phyloP scores from a whole-genome alignment of 2,113 vertebrate genomes.

The Dryoscopus gambensis region DNA sequence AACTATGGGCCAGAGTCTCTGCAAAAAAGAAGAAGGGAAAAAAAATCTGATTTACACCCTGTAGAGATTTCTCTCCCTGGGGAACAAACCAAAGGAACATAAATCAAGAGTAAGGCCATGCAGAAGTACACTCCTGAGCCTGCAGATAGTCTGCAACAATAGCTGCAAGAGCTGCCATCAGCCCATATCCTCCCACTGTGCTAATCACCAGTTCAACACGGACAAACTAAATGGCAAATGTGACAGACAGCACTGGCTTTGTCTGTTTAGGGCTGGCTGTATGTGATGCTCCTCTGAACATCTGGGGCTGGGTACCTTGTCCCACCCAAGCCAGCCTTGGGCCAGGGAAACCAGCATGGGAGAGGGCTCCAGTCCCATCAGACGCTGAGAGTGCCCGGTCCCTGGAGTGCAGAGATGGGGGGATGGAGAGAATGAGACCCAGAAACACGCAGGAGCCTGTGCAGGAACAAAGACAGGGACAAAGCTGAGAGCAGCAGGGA shows the following conservation, averaged over 20 bases:
- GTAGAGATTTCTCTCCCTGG: background rate
- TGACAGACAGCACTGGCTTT: background rate
- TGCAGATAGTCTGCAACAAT: background rate
- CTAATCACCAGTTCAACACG: background rate
- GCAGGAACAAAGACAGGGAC: fast-evolving
- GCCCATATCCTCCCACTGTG: background rate
- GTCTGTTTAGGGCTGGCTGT: background rate
- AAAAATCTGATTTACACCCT: background rate
- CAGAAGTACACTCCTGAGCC: background rate
- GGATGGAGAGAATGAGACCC: background rate
- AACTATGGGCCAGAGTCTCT: background rate
- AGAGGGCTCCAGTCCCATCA: fast-evolving
- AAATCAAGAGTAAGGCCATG: background rate
- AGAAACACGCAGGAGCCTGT: background rate
- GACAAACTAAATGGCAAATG: background rate
- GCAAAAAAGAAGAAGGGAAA: background rate
- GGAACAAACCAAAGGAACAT: slow-evolving; percentile 10
- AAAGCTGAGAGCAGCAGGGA: background rate
- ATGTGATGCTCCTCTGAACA: background rate
- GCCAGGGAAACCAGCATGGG: fast-evolving
- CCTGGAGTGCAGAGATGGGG: background rate
- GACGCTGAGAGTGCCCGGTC: fast-evolving
- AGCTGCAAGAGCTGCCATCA: background rate
- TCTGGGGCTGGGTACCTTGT: background rate
- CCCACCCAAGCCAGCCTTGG: background rate